A percentile compares a stretch with the other conserved stretches of the same genome.
These are phyloP conservation scores for Pyxicephalus adspersus DNA, from an alignment of 2,113 vertebrate species.

Conservation along the genomic window DNA sequence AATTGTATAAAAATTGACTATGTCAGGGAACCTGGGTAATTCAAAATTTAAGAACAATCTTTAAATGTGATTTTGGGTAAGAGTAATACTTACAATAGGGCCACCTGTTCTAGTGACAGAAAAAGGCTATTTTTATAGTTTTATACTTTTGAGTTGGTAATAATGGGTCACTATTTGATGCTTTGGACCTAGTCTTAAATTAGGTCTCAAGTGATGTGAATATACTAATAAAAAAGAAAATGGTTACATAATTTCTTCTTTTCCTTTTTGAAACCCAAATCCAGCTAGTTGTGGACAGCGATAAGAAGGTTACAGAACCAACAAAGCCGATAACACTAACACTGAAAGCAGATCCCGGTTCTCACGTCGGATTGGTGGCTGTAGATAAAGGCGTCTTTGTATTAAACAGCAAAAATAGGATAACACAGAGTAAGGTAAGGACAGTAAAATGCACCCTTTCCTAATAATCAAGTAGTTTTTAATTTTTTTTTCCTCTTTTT, in stretches of 20 bases:
- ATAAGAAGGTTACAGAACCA: not conserved
- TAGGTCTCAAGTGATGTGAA: too few relatives aligned
- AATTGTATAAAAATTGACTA: not conserved
- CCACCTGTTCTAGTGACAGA: too few relatives aligned
- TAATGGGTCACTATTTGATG: too few relatives aligned
- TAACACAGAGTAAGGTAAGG: constrained; percentile 78
- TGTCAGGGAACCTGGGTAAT: not conserved
- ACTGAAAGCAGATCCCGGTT: constrained; percentile 71
- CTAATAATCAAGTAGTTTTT: too few relatives aligned
- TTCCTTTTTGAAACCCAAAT: too few relatives aligned
- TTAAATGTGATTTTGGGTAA: not conserved
- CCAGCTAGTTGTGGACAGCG: not conserved
- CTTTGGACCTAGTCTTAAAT: too few relatives aligned
- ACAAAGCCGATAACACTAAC: constrained; percentile 2
- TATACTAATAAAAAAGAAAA: too few relatives aligned
- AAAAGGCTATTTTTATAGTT: too few relatives aligned
- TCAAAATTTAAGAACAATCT: not conserved
- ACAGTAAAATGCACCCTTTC: too few relatives aligned
- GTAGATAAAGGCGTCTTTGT: constrained; percentile 77
- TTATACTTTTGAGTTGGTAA: too few relatives aligned
- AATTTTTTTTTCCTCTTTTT: too few relatives aligned
- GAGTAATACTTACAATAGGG: not conserved
- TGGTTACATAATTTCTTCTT: not conserved
- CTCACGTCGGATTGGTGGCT: constrained; percentile 73
- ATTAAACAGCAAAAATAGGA: constrained; percentile 73